Percentiles rank a stretch among this genome's conserved stretches.
Evolutionary conservation across 2,888 invertebrate genomes (phyloP).

Genomic region (Tetanocera ferruginea): DNA sequence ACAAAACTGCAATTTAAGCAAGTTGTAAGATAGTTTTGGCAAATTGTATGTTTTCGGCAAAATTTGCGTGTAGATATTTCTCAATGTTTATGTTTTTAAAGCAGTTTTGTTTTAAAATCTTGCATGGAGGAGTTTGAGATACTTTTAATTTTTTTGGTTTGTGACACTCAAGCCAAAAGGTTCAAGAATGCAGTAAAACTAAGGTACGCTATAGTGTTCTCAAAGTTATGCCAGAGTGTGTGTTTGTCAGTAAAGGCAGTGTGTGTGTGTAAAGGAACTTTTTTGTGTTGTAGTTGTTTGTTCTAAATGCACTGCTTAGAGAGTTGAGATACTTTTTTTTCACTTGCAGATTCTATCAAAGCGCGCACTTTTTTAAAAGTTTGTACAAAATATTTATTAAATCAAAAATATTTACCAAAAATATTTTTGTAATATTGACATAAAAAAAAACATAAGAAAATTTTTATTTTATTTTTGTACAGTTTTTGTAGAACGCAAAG

Average conservation of each 20-base stretch:
- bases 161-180: neutral
- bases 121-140: too few relatives aligned
- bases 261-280: constrained; percentile 14
- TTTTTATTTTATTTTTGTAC: neutral
- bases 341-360: neutral
- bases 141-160: too few relatives aligned
- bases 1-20: neutral
- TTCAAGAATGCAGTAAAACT: neutral
- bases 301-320: neutral
- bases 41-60: too few relatives aligned
- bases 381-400: neutral
- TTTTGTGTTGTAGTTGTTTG: neutral
- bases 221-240: neutral
- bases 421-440: neutral
- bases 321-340: neutral
- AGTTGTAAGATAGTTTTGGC: neutral
- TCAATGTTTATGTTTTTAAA: too few relatives aligned
- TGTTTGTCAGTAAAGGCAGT: too few relatives aligned
- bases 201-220: neutral
- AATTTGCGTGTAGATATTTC: too few relatives aligned
- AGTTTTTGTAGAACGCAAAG: neutral
- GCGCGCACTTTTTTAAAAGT: neutral
- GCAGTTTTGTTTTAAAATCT: too few relatives aligned
- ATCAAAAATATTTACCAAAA: neutral
- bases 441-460: neutral